Conservation (phyloP, 2,888 invertebrate species). For the Trachelus stipa region DNA sequence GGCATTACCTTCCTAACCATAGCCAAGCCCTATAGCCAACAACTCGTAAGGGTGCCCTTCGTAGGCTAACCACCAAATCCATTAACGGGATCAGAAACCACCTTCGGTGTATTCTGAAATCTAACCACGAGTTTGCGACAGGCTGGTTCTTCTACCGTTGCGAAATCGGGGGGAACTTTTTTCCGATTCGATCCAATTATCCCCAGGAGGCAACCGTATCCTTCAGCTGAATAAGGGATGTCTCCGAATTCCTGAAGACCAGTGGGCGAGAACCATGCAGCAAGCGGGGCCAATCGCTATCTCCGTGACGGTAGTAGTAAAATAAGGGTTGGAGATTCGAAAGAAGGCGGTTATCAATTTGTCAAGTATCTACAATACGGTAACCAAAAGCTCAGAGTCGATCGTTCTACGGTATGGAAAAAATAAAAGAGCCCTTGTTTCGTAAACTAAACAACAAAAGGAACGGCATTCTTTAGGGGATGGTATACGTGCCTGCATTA, state of each 20-base stretch:
- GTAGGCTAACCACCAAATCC: neutral
- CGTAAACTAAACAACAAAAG: neutral
- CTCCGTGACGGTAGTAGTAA: neutral
- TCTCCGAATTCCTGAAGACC: neutral
- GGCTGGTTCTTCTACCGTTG: neutral
- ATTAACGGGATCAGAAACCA: neutral
- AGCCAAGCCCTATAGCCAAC: neutral
- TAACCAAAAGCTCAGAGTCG: neutral
- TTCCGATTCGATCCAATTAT: neutral
- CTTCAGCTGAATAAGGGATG: neutral
- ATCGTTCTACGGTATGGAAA: too few species aligned
- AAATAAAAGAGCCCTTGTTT: neutral
- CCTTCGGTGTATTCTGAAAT: neutral
- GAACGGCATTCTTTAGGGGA: neutral
- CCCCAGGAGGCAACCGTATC: neutral
- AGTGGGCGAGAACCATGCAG: neutral
- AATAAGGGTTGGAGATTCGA: neutral
- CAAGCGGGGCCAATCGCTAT: neutral
- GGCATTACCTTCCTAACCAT: constrained; percentile 28
- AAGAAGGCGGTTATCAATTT: neutral
- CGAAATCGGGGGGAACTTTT: neutral
- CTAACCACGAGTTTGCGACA: neutral
- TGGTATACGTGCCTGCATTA: neutral
- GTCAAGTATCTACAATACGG: neutral
- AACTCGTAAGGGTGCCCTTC: neutral